phyloP scores from a whole-genome alignment of 2,797 vertebrate genomes.

The Darevskia nairensis region DNA sequence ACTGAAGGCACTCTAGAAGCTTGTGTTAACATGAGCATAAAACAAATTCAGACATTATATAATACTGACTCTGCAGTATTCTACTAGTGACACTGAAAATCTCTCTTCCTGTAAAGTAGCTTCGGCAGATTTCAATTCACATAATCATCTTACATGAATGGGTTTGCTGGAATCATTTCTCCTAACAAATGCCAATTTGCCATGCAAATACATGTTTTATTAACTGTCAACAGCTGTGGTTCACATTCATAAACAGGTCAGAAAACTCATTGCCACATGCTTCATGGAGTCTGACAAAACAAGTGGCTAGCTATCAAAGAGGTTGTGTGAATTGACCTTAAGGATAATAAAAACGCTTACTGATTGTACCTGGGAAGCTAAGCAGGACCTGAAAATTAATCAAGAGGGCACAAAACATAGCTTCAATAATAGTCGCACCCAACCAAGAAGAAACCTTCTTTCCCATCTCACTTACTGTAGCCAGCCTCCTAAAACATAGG shows the following conservation, averaged over 20 bases:
- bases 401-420: no score
- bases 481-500: no score
- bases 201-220: neutral
- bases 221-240: neutral
- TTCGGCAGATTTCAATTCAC: neutral
- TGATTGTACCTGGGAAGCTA: neutral
- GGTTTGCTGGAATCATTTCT: slow-evolving; percentile 16
- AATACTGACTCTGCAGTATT: neutral
- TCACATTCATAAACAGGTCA: neutral
- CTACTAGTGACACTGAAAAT: neutral
- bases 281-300: neutral
- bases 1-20: slow-evolving; percentile 17
- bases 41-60: neutral
- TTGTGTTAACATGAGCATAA: slow-evolving; percentile 3
- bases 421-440: no score
- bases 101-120: neutral
- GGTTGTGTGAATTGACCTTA: neutral
- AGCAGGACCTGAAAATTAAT: neutral
- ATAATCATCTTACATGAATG: neutral
- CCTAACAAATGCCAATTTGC: neutral
- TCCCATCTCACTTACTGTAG: no score
- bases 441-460: no score
- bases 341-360: neutral
- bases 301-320: neutral
- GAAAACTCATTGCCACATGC: neutral